Evolutionary conservation across 2,113 vertebrate genomes (phyloP).

Genomic region (Dinomys branickii): DNA sequence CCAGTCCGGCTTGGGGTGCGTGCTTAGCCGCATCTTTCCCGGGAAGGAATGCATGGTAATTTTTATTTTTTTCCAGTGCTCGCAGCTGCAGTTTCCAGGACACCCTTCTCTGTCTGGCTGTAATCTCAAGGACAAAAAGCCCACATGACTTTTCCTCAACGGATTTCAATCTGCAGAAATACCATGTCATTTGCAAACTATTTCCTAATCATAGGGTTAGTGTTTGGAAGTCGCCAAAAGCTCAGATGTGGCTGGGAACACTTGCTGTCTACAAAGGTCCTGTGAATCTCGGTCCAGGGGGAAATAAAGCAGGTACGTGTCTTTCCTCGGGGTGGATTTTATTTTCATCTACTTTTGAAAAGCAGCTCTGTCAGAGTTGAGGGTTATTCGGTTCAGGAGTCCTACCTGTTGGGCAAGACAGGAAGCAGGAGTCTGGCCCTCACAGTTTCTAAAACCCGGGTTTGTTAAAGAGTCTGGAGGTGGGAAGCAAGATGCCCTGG

Average conservation of each 20-base stretch:
- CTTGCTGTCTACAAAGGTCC: neutral
- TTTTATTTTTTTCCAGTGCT: neutral
- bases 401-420: constrained; percentile 67
- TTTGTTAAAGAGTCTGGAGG: constrained; percentile 74
- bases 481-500: constrained; percentile 31
- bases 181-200: constrained; percentile 40
- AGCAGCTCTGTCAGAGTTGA: constrained; percentile 55
- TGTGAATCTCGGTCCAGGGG: neutral
- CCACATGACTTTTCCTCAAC: constrained; percentile 35
- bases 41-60: neutral
- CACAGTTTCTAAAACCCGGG: constrained; percentile 68
- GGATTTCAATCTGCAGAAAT: constrained; percentile 60
- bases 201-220: neutral
- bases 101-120: constrained; percentile 25
- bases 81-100: constrained; percentile 41
- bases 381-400: constrained; percentile 76
- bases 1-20: neutral
- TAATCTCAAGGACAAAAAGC: constrained; percentile 35
- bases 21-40: neutral
- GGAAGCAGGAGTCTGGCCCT: constrained; percentile 78
- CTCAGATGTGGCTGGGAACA: neutral
- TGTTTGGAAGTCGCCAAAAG: neutral
- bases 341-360: constrained; percentile 27
- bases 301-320: neutral
- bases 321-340: neutral